These are phyloP conservation scores for Crocuta crocuta DNA, from an alignment of 2,113 vertebrate genomes.

Conservation along the genomic window DNA sequence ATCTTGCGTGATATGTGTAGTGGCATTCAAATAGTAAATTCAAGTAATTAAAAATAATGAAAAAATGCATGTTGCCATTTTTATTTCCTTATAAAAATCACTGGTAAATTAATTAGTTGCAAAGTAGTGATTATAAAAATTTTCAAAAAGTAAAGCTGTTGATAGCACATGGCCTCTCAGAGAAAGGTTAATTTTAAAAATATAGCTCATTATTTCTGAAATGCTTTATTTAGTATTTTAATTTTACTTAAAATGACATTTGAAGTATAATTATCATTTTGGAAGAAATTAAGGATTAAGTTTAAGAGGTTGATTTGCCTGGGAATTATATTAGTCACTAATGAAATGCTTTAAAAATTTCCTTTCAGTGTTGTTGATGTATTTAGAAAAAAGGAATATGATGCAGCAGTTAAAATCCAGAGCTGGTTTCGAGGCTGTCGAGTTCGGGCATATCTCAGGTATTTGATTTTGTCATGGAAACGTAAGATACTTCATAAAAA, in stretches of 20 bases:
- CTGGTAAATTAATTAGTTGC: slow-evolving; percentile 72
- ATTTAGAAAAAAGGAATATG: slow-evolving; percentile 85
- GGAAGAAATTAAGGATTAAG: slow-evolving; percentile 62
- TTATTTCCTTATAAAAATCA: slow-evolving; percentile 54
- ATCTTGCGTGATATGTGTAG: not conserved
- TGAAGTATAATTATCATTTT: slow-evolving; percentile 61
- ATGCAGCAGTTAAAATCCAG: slow-evolving; percentile 91
- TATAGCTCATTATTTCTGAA: slow-evolving; percentile 45
- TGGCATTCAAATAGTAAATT: slow-evolving; percentile 57
- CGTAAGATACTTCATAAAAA: not conserved
- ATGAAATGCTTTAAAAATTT: slow-evolving; percentile 38
- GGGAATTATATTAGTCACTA: slow-evolving; percentile 19
- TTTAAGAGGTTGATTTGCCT: slow-evolving; percentile 50
- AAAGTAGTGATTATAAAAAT: slow-evolving; percentile 70
- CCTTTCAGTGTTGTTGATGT: slow-evolving; percentile 88
- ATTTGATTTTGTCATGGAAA: slow-evolving; percentile 28
- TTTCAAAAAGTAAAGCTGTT: slow-evolving; percentile 58
- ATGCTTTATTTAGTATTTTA: slow-evolving; percentile 62
- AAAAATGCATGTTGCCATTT: not conserved
- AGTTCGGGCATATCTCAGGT: slow-evolving; percentile 93
- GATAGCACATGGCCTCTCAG: slow-evolving; percentile 51
- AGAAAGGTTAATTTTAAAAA: slow-evolving; percentile 69
- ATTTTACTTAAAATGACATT: slow-evolving; percentile 65
- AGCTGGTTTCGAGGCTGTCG: slow-evolving; percentile 93
- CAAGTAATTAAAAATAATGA: slow-evolving; percentile 70